Conservation (phyloP, 2,797 vertebrate species). For the Florisuga fusca region DNA sequence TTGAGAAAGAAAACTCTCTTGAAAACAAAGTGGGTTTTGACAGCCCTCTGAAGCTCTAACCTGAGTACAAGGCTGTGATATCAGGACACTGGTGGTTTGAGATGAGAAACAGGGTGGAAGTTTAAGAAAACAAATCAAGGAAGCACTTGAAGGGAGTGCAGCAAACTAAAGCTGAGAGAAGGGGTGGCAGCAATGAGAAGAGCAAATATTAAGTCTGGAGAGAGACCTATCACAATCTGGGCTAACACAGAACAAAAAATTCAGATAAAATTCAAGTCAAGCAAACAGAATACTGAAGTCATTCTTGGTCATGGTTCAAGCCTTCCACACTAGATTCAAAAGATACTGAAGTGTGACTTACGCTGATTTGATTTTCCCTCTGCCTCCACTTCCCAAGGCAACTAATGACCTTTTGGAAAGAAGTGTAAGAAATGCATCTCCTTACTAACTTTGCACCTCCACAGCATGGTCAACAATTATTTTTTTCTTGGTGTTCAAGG, state of each 20-base stretch:
- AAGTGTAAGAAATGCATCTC: neutral
- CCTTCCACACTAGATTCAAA: neutral
- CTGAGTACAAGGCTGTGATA: neutral
- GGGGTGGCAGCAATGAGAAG: neutral
- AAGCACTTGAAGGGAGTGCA: neutral
- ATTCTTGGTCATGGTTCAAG: neutral
- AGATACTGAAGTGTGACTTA: neutral
- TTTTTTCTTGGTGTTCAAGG: neutral
- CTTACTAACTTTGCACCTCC: neutral
- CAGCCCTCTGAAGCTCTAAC: neutral
- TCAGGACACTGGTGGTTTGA: neutral
- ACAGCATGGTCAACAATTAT: neutral
- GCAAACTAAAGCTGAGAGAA: neutral
- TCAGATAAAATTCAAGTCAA: conserved; percentile 27
- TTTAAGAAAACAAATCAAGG: neutral
- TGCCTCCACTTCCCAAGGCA: neutral
- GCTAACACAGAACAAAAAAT: neutral
- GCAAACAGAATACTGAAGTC: neutral
- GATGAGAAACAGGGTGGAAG: neutral
- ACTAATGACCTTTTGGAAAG: neutral
- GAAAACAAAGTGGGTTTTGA: neutral
- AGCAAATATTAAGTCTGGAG: conserved; percentile 20
- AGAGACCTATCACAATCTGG: neutral
- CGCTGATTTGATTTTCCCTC: neutral
- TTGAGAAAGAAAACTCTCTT: neutral